phyloP scores from a whole-genome alignment of 2,113 vertebrate genomes.

The Campylomormyrus tamandua region DNA sequence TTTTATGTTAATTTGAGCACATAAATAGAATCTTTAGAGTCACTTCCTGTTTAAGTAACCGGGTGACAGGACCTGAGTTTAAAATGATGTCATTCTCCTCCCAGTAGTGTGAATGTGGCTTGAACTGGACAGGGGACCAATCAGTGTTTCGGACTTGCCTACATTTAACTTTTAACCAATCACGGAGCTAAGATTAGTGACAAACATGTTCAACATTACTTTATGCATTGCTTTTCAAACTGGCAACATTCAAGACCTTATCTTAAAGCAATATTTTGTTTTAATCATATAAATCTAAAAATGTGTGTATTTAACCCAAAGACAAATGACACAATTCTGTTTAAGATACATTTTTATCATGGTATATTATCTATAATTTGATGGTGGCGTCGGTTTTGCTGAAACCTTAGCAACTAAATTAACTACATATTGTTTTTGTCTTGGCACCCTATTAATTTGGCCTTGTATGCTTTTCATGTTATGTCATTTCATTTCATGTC shows the following conservation, averaged over 20 bases:
- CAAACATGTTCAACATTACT: background rate
- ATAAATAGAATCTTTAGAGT: constrained; percentile 16
- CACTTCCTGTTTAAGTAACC: constrained; percentile 15
- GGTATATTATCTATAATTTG: background rate
- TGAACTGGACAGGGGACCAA: background rate
- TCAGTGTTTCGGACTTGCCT: background rate
- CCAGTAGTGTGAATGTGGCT: background rate
- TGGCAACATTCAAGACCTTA: background rate
- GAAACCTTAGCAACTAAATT: background rate
- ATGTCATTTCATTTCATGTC: background rate
- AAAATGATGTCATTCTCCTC: background rate
- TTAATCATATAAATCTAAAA: background rate
- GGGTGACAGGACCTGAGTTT: background rate
- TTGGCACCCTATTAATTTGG: background rate
- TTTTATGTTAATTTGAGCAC: constrained; percentile 17
- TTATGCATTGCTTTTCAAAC: background rate
- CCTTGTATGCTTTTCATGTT: background rate
- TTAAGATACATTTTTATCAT: background rate
- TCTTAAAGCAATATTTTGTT: background rate
- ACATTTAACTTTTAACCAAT: background rate
- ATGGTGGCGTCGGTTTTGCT: background rate
- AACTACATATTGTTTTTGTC: background rate
- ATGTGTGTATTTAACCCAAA: background rate
- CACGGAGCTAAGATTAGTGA: background rate
- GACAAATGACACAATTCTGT: background rate